Percentiles rank a stretch among this genome's conserved stretches.
Evolutionary conservation across 2,797 vertebrate genomes (phyloP).

Genomic region (Salmo trutta): DNA sequence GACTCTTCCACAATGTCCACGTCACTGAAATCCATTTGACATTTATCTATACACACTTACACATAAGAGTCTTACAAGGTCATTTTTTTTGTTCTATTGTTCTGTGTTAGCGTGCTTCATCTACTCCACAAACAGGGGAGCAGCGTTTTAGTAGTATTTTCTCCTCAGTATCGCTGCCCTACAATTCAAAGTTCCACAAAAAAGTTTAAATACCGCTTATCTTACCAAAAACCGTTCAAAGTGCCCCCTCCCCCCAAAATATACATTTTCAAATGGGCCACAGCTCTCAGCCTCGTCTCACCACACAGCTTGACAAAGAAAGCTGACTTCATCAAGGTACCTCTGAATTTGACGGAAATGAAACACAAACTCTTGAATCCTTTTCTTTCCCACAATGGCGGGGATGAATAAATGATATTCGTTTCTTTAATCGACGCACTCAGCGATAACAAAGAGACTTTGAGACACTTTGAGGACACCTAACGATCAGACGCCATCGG

Average conservation of each 20-base stretch:
- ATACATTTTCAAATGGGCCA: conserved; percentile 22
- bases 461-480: conserved; percentile 79
- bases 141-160: not conserved
- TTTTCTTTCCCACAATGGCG: conserved; percentile 62
- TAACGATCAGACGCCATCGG: conserved; percentile 71
- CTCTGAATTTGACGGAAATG: conserved; percentile 70
- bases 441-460: conserved; percentile 74
- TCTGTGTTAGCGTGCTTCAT: not conserved
- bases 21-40: conserved; percentile 35
- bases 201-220: conserved; percentile 14
- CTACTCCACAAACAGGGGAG: not conserved
- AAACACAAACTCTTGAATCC: conserved; percentile 67
- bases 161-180: conserved; percentile 1
- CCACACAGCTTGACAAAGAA: conserved; percentile 60
- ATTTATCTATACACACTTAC: conserved; percentile 21
- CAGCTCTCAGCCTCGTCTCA: conserved; percentile 27
- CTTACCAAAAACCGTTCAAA: conserved; percentile 17
- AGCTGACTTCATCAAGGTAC: conserved; percentile 70
- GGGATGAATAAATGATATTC: conserved; percentile 78
- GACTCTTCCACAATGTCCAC: conserved; percentile 32
- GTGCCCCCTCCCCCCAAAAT: not conserved
- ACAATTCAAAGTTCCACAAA: conserved; percentile 6
- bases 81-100: not conserved
- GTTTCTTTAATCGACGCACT: conserved; percentile 71
- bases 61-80: not conserved